A percentile compares a stretch with the other conserved stretches of the same genome.
These are phyloP conservation scores for rat (Rattus norvegicus) DNA, from an alignment of 2,113 vertebrate genomes.

Conservation along the genomic window DNA sequence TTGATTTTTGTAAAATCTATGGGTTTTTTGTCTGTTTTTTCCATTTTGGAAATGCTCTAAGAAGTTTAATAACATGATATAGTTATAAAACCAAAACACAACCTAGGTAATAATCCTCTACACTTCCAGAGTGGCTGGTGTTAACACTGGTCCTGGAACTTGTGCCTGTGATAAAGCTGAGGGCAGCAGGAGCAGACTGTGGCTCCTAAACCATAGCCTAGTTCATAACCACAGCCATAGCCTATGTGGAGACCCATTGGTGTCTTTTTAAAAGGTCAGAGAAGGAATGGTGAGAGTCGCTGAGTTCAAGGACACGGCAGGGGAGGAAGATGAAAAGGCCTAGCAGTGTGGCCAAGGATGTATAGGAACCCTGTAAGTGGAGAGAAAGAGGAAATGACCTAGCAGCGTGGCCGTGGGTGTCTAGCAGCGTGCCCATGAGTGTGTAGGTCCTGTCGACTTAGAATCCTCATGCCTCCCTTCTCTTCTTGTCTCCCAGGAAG, in stretches of 20 bases:
- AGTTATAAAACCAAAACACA: background rate
- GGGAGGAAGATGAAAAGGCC: background rate
- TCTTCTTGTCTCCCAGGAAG: background rate
- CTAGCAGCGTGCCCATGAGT: accelerated
- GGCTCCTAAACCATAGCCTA: background rate
- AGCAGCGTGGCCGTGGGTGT: no score
- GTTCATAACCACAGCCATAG: background rate
- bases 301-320: background rate
- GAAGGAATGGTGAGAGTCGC: background rate
- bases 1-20: constrained; percentile 32
- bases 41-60: constrained; percentile 19
- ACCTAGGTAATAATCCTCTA: background rate
- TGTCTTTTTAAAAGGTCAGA: background rate
- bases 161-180: background rate
- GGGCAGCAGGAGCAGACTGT: background rate
- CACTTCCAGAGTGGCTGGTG: background rate
- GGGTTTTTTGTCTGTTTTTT: background rate
- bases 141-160: background rate
- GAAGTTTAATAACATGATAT: background rate
- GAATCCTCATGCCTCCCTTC: background rate
- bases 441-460: no score
- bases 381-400: no score
- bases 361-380: background rate
- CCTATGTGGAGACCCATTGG: background rate
- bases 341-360: no score